Conservation (phyloP, 2,888 invertebrate genomes). For the Copidosoma aretas region DNA sequence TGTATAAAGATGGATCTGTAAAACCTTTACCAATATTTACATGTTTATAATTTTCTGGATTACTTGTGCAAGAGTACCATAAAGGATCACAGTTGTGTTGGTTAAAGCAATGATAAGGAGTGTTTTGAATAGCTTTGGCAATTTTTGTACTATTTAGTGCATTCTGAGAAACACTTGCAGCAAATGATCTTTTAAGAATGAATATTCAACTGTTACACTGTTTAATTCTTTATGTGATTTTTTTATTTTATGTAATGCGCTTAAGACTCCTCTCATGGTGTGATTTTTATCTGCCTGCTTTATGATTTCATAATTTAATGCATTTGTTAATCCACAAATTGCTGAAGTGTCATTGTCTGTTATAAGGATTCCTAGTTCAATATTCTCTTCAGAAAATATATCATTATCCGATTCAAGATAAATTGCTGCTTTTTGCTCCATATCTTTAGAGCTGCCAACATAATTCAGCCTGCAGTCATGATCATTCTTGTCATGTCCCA, state of each 20-base stretch:
- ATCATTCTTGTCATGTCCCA: slow-evolving; percentile 34
- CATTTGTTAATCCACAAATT: slow-evolving; percentile 41
- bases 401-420: slow-evolving; percentile 34
- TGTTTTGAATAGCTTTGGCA: no score
- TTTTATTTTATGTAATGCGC: slow-evolving; percentile 38
- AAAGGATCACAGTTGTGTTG: no score
- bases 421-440: slow-evolving; percentile 44
- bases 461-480: slow-evolving; percentile 47
- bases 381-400: slow-evolving; percentile 34
- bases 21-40: no score
- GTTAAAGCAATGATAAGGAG: no score
- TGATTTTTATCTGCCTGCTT: slow-evolving; percentile 47
- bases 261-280: slow-evolving; percentile 41
- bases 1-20: no score
- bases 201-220: slow-evolving; percentile 31
- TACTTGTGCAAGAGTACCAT: no score
- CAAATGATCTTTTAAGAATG: no score
- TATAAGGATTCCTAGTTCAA: slow-evolving; percentile 43
- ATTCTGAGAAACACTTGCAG: no score
- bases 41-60: no score
- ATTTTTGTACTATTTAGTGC: no score
- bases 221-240: slow-evolving; percentile 37
- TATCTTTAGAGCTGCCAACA: slow-evolving; percentile 29
- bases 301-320: slow-evolving; percentile 39
- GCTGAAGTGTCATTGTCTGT: slow-evolving; percentile 44